Conservation (phyloP, 2,888 invertebrate genomes). For the Tuta absoluta region DNA sequence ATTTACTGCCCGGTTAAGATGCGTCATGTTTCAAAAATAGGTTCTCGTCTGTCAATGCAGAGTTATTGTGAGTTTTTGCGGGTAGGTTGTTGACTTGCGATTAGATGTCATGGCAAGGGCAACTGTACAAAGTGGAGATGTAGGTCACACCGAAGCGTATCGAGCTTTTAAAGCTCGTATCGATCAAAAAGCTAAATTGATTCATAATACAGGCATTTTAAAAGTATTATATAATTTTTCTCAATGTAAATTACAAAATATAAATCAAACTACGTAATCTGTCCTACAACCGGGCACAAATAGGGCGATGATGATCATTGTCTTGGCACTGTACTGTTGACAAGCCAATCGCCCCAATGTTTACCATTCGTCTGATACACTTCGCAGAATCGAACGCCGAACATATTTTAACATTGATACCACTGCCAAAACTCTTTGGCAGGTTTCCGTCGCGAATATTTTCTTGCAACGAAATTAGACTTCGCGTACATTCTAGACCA, state of each 20-base stretch:
- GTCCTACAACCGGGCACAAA: slow-evolving; percentile 13
- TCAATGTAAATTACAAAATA: too few species aligned
- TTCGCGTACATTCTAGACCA: slow-evolving; percentile 22
- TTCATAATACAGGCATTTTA: neutral
- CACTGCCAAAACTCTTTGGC: slow-evolving; percentile 31
- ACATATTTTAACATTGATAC: slow-evolving; percentile 28
- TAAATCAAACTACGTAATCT: neutral
- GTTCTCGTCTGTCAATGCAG: slow-evolving; percentile 62
- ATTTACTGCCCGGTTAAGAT: slow-evolving; percentile 36
- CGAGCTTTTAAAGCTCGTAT: neutral
- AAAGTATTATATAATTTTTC: too few species aligned
- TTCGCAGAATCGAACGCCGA: slow-evolving; percentile 26
- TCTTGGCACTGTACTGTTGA: slow-evolving; percentile 6
- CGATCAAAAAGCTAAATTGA: neutral
- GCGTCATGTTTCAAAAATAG: slow-evolving; percentile 73
- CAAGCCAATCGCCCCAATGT: slow-evolving; percentile 18
- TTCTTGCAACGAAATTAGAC: neutral
- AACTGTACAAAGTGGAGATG: slow-evolving; percentile 28
- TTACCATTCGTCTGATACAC: slow-evolving; percentile 22
- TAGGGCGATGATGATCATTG: slow-evolving; percentile 18
- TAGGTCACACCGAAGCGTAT: slow-evolving; percentile 24
- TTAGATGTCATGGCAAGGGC: slow-evolving; percentile 78
- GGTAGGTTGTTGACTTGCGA: slow-evolving; percentile 72
- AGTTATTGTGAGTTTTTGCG: slow-evolving; percentile 72
- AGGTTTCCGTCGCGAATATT: slow-evolving; percentile 11